Evolutionary conservation across 1,140 invertebrate genomes (phyloP), one percentile per base, ranked within the genome.

Genomic region (Geopemphigus sp.): DNA sequence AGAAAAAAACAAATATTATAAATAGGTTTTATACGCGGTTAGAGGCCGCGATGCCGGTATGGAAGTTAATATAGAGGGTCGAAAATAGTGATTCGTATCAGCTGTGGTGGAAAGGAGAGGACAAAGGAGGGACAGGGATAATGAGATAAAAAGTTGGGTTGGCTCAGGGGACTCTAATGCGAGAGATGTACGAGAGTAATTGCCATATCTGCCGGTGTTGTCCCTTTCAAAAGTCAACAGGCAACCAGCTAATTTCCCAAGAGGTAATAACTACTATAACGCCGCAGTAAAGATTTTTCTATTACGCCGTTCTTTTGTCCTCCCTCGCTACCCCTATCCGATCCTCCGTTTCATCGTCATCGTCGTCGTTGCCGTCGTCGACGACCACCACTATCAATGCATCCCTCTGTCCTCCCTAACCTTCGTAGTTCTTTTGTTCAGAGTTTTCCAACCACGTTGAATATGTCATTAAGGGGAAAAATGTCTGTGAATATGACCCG

Each of bases 181-280:
- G 32, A 63, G 32, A 50, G 3, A 63, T 47, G 74, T 78, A 78
- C 57, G 32, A 78, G 74, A 78, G 57, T 78, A 78, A 78, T 78
- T 78, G 74, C 74, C 74, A 78, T 57, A 50, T 63, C 57, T 61
- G 57, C 57, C 39, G 72, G 72, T 39, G 74, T 78, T 47, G 74
- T 78, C 74, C 74, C 74, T 61, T 78, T 78, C 74, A 63, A 78
- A 78, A 78, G 74, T 78, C 74, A 63, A 78, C 74, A 50, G 74
- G 74, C 72, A 76, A 57, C 72, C 72, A 17, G 74, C 74, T 78
- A 78, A 78, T 78, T 78, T 78, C 74, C 74, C 74, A 78, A 78
- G 74, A 78, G 74, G 74, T 78, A 78, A 78, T 78, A 78, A 78
- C 57, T 24, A 47, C 74, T 45, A 63, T 47, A 50, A 6, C 39